A percentile compares a stretch with the other conserved stretches of the same genome.
phyloP scores from a whole-genome alignment of 2,888 invertebrate genomes.

The Caenorhabditis sulstoni region DNA sequence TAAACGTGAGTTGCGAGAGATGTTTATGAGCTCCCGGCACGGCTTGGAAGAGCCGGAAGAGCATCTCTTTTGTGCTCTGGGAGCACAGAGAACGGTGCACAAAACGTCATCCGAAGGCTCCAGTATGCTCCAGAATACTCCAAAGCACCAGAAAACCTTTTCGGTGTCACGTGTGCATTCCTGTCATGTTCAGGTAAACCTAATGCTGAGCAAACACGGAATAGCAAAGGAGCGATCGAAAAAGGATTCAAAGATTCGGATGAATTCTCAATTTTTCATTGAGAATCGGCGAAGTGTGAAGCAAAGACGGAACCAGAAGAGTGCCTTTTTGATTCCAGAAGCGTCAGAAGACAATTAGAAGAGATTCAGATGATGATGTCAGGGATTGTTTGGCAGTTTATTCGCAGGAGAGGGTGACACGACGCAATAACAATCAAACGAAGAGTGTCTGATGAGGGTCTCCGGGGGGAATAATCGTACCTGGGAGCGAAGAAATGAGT shows the following conservation, averaged over 20 bases:
- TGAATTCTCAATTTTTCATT: conserved; percentile 1
- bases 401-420: conserved; percentile 14
- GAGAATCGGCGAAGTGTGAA: conserved; percentile 2
- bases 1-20: conserved; percentile 28
- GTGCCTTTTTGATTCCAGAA: neutral
- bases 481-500: neutral
- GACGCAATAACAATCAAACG: conserved; percentile 47
- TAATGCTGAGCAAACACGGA: conserved; percentile 13
- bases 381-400: conserved; percentile 16
- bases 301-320: neutral
- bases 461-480: conserved; percentile 9
- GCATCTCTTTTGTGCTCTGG: conserved; percentile 8
- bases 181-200: neutral
- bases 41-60: conserved; percentile 5
- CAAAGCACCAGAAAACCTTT: too few relatives aligned
- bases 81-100: conserved; percentile 32
- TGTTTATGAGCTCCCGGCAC: conserved; percentile 28
- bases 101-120: conserved; percentile 6
- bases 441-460: neutral
- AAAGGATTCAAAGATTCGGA: too few relatives aligned
- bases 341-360: neutral
- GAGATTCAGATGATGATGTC: conserved; percentile 31
- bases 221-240: conserved; percentile 1
- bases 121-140: neutral
- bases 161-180: neutral